Conservation (phyloP, 2,113 vertebrate genomes). For the Otis tarda region DNA sequence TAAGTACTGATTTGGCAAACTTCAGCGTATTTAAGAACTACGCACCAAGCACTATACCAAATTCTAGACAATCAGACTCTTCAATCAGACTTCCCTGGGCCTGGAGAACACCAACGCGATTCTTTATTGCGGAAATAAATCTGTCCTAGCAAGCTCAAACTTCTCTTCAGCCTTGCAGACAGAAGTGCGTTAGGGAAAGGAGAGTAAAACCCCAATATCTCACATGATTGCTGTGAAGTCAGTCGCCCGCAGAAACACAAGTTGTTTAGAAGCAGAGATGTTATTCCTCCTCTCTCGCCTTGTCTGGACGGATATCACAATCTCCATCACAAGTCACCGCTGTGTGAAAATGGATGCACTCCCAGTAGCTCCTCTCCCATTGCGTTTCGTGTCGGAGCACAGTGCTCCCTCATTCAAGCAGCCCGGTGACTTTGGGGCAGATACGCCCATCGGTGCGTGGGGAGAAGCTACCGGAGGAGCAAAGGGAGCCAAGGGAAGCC, state of each 20-base stretch:
- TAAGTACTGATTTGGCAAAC: conserved; percentile 6
- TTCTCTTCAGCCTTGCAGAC: background rate
- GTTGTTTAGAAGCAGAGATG: background rate
- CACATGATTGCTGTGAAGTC: accelerated
- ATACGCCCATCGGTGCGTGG: accelerated
- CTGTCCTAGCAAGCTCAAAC: background rate
- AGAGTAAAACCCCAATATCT: background rate
- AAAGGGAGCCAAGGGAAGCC: background rate
- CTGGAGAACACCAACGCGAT: background rate
- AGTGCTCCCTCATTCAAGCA: background rate
- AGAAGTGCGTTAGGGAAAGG: background rate
- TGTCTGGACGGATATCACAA: background rate
- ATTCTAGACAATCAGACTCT: background rate
- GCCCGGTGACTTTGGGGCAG: background rate
- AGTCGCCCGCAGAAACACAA: background rate
- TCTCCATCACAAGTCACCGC: background rate
- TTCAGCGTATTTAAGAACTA: background rate
- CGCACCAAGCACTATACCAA: background rate
- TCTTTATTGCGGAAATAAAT: background rate
- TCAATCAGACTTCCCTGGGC: background rate
- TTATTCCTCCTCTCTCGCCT: background rate
- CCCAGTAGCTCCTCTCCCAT: background rate
- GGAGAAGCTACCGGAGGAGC: background rate
- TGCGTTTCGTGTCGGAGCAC: background rate
- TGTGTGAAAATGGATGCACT: background rate